phyloP scores from a whole-genome alignment of 2,888 invertebrate genomes.

The Amiota minor region DNA sequence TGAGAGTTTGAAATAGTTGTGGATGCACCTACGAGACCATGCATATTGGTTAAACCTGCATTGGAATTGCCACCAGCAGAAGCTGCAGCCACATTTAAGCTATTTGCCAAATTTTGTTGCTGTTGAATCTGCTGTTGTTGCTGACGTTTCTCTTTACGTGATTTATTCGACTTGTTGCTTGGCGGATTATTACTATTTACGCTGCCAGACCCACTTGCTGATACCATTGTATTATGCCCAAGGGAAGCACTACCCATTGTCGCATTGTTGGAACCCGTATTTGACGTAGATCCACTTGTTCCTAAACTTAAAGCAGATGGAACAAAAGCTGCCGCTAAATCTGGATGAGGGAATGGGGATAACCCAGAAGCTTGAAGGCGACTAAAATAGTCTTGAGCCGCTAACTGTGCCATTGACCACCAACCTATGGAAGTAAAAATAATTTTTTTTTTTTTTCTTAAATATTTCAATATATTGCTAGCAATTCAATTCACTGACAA shows the following conservation, averaged over 20 bases:
- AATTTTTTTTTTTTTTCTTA: background rate
- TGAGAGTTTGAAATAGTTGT: constrained; percentile 69
- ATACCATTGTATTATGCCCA: constrained; percentile 53
- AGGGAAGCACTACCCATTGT: constrained; percentile 61
- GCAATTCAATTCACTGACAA: too few relatives aligned
- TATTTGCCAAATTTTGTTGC: constrained; percentile 69
- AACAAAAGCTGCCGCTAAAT: constrained; percentile 77
- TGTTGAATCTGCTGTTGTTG: constrained; percentile 66
- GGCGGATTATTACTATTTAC: constrained; percentile 64
- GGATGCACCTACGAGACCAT: constrained; percentile 69
- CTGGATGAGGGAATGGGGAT: constrained; percentile 80
- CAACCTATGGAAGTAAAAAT: constrained; percentile 77
- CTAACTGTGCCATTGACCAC: constrained; percentile 94
- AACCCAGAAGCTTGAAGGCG: constrained; percentile 87
- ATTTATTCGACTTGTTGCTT: constrained; percentile 70
- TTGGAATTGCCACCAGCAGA: constrained; percentile 67
- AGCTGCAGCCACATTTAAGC: constrained; percentile 68
- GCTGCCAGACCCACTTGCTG: constrained; percentile 38
- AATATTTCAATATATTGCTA: background rate
- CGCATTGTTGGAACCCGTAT: constrained; percentile 69
- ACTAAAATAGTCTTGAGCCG: constrained; percentile 90
- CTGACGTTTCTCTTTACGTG: constrained; percentile 71
- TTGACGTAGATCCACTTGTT: constrained; percentile 43
- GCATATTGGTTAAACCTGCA: constrained; percentile 68
- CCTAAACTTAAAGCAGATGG: constrained; percentile 71